These are phyloP conservation scores for Momotus momota DNA, from an alignment of 2,797 vertebrate genomes.

Conservation along the genomic window DNA sequence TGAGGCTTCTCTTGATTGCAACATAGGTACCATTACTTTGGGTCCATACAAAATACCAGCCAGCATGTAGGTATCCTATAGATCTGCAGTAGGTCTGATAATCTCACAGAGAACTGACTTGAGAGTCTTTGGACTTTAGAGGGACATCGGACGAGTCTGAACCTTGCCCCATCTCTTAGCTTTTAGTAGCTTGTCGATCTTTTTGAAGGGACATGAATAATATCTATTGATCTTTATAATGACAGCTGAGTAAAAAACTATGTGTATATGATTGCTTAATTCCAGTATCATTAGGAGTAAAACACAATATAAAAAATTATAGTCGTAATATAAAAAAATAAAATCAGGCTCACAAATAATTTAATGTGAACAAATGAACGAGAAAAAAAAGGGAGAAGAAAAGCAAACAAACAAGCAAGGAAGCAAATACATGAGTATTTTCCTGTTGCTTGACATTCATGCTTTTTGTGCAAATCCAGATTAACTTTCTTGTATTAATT, in stretches of 20 bases:
- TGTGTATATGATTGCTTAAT: not conserved
- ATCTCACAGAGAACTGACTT: not conserved
- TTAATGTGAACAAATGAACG: not conserved
- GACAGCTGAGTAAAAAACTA: not conserved
- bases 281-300: not conserved
- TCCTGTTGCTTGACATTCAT: not conserved
- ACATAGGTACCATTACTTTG: not conserved
- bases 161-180: not conserved
- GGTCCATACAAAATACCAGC: not conserved
- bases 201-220: not conserved
- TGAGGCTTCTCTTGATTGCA: not conserved
- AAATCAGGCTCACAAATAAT: not conserved
- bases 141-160: not conserved
- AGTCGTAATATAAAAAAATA: not conserved
- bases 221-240: not conserved
- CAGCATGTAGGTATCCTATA: not conserved
- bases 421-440: not conserved
- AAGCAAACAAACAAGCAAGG: not conserved
- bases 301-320: not conserved
- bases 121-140: not conserved
- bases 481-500: constrained; percentile 26
- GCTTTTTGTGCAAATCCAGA: constrained; percentile 13
- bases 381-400: not conserved
- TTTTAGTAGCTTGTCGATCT: not conserved
- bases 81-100: not conserved